A percentile compares a stretch with the other conserved stretches of the same genome.
phyloP scores from a whole-genome alignment of 2,113 vertebrate species.

The Muscicapa adusta region DNA sequence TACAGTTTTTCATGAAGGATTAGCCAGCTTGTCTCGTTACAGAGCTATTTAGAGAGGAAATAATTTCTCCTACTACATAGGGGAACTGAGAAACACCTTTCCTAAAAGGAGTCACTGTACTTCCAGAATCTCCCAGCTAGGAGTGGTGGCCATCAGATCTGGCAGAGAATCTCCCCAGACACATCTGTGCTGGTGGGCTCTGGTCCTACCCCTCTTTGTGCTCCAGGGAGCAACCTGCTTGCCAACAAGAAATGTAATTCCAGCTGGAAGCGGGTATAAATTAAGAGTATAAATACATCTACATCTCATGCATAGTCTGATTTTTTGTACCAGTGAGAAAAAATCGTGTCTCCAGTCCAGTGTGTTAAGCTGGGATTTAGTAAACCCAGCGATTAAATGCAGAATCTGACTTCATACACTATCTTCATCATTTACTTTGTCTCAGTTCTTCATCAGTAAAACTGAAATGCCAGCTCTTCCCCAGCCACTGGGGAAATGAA shows the following conservation, averaged over 20 bases:
- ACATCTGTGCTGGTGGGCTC: not conserved
- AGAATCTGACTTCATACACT: not conserved
- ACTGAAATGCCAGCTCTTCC: not conserved
- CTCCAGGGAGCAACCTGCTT: not conserved
- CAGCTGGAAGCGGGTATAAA: not conserved
- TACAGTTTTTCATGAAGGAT: not conserved
- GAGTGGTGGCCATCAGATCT: not conserved
- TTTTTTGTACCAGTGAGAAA: not conserved
- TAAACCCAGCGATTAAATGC: not conserved
- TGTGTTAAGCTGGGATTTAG: not conserved
- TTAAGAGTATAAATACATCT: not conserved
- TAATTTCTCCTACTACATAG: not conserved
- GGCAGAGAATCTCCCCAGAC: not conserved
- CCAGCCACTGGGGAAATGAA: conserved; percentile 1
- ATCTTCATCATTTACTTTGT: not conserved
- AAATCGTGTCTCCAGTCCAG: not conserved
- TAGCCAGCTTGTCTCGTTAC: not conserved
- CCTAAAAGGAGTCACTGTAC: not conserved
- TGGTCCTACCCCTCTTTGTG: not conserved
- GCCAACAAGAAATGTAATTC: not conserved
- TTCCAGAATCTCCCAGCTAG: not conserved
- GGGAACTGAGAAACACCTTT: not conserved
- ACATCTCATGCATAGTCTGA: not conserved
- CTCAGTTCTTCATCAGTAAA: not conserved
- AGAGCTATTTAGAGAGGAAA: not conserved